Evolutionary conservation across 2,113 vertebrate genomes (phyloP).

Genomic region (Carlito syrichta): DNA sequence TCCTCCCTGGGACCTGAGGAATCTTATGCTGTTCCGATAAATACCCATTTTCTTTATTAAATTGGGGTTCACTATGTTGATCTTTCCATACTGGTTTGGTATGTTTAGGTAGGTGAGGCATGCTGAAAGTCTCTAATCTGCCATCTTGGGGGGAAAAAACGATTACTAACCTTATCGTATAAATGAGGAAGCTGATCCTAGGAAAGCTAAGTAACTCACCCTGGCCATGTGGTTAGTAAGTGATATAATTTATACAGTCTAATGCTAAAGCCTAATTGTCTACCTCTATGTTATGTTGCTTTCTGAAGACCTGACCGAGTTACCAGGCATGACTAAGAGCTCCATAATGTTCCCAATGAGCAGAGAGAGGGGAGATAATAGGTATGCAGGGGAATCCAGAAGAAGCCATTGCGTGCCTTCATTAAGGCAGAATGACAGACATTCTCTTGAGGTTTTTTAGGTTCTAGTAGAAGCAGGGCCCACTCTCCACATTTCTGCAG

Average conservation of each 20-base stretch:
- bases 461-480: background rate
- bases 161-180: background rate
- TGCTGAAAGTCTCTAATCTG: no score
- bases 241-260: background rate
- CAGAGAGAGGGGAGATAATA: background rate
- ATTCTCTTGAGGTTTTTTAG: background rate
- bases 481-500: background rate
- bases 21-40: no score
- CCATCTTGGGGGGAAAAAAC: no score
- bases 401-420: background rate
- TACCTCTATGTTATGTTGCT: background rate
- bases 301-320: background rate
- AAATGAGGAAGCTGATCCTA: background rate
- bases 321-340: background rate
- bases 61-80: no score
- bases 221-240: background rate
- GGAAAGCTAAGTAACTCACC: background rate
- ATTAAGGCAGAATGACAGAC: background rate
- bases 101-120: no score
- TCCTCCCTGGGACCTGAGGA: no score
- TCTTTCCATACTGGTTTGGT: no score
- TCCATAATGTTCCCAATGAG: background rate
- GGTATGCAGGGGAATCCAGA: rapidly evolving
- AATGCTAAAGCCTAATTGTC: background rate
- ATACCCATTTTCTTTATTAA: no score